Evolutionary conservation across 2,113 vertebrate species (phyloP).

Genomic region (Ptyas mucosa): DNA sequence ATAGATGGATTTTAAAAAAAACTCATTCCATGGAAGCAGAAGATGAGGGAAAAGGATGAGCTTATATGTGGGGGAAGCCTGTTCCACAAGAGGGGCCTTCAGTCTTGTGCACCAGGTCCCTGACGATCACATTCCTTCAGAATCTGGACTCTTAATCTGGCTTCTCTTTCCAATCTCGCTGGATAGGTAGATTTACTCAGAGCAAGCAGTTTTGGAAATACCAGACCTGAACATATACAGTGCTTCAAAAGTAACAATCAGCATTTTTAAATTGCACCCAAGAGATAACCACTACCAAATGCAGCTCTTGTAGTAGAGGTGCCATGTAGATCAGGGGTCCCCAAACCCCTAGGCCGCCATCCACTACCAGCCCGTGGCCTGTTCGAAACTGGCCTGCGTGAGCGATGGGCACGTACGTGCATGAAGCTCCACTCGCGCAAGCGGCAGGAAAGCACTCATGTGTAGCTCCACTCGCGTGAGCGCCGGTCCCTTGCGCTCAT

Average conservation of each 20-base stretch:
- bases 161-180: not conserved
- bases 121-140: not conserved
- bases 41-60: not conserved
- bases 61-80: not conserved
- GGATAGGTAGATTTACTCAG: not conserved
- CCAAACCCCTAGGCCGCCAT: not conserved
- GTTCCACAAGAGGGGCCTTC: not conserved
- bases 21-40: not conserved
- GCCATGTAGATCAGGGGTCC: not conserved
- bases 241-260: not conserved
- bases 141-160: not conserved
- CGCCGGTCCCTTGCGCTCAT: no score
- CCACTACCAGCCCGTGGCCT: not conserved
- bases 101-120: not conserved
- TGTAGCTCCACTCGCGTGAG: no score
- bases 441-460: no score
- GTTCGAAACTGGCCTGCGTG: rapidly evolving
- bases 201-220: not conserved
- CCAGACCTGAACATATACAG: not conserved
- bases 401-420: not conserved
- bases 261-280: not conserved
- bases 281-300: not conserved
- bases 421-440: not conserved
- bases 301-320: not conserved
- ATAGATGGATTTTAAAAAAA: not conserved